Percentiles rank a stretch among this genome's conserved stretches.
phyloP scores from a whole-genome alignment of 2,888 invertebrate species.

The Carpatolechia fugitivella region DNA sequence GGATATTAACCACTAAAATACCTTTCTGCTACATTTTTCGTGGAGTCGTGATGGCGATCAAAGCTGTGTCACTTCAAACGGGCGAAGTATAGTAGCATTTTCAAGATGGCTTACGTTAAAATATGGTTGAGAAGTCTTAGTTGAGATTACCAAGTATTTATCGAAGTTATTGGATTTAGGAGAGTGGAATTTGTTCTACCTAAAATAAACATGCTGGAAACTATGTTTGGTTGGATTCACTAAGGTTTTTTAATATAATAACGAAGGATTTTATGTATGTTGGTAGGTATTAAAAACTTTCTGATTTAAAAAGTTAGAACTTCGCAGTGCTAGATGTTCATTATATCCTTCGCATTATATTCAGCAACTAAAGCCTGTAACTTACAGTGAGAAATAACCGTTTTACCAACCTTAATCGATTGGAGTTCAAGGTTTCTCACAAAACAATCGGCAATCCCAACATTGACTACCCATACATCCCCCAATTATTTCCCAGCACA shows the following conservation, averaged over 20 bases:
- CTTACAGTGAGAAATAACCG: too few species aligned
- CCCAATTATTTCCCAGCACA: background rate
- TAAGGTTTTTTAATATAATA: too few species aligned
- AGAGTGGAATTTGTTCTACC: background rate
- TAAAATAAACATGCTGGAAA: background rate
- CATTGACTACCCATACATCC: background rate
- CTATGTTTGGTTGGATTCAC: too few species aligned
- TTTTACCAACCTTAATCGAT: too few species aligned
- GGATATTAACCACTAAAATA: background rate
- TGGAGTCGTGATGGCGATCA: constrained; percentile 15
- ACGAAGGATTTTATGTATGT: too few species aligned
- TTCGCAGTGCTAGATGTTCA: too few species aligned
- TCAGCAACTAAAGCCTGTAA: too few species aligned
- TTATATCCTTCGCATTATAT: too few species aligned
- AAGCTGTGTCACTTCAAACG: constrained; percentile 24
- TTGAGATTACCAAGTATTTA: background rate
- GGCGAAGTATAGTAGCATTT: constrained; percentile 6
- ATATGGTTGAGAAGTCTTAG: background rate
- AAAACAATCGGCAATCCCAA: background rate
- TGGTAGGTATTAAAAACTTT: too few species aligned
- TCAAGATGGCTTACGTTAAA: background rate
- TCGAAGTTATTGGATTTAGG: background rate
- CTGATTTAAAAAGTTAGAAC: too few species aligned
- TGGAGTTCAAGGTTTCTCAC: background rate
- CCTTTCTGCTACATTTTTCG: constrained; percentile 5